These are phyloP conservation scores for Brachionus calyciflorus DNA, from an alignment of 1,140 invertebrate genomes.

Conservation along the genomic window DNA sequence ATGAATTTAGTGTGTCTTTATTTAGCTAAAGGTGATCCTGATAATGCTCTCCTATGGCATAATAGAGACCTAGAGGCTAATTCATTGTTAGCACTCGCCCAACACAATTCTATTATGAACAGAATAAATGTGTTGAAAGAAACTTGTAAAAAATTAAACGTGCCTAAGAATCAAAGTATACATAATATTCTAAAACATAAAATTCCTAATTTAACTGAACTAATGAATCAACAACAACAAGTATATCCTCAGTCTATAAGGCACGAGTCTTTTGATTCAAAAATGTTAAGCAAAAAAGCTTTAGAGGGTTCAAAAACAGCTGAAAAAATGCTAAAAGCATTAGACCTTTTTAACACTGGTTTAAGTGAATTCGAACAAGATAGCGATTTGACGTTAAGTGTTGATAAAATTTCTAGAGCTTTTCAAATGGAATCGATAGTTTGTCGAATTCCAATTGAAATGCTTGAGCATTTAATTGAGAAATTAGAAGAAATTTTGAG, in stretches of 20 bases:
- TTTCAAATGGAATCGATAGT: constrained; percentile 6
- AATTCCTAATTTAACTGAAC: too few relatives aligned
- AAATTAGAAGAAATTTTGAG: not conserved
- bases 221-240: too few relatives aligned
- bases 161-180: too few relatives aligned
- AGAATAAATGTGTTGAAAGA: not conserved
- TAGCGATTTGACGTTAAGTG: not conserved
- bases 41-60: constrained; percentile 4
- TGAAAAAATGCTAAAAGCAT: not conserved
- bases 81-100: not conserved
- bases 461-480: not conserved
- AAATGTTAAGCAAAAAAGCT: too few relatives aligned
- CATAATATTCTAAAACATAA: too few relatives aligned
- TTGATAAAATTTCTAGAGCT: not conserved
- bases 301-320: not conserved
- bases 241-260: too few relatives aligned
- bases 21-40: not conserved
- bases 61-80: not conserved
- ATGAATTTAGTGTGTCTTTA: not conserved
- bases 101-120: not conserved
- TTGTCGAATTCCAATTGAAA: not conserved
- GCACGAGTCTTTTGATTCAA: too few relatives aligned
- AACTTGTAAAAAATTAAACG: too few relatives aligned
- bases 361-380: not conserved
- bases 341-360: not conserved